A percentile compares a stretch with the other conserved stretches of the same genome.
Conservation (phyloP, 2,888 invertebrate species). For the Scrobipalpa costella region DNA sequence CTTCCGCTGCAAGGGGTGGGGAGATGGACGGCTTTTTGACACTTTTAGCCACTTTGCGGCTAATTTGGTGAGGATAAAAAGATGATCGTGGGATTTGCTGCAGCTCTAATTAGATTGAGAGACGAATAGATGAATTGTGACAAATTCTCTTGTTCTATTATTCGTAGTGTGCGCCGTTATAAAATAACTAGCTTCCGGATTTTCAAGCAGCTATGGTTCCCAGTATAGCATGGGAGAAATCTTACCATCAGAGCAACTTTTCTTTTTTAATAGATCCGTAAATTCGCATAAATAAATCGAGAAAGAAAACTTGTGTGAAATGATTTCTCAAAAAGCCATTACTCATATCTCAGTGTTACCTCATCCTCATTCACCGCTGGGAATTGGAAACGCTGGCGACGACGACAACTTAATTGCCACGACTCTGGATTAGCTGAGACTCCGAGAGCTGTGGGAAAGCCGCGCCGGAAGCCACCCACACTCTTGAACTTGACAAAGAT, state of each 20-base stretch:
- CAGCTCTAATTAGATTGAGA: neutral
- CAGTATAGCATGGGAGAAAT: too few relatives aligned
- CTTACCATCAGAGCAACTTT: too few relatives aligned
- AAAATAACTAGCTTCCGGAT: too few relatives aligned
- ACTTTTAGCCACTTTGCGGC: constrained; percentile 35
- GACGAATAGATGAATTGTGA: too few relatives aligned
- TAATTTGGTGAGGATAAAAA: neutral
- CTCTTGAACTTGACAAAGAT: constrained; percentile 23
- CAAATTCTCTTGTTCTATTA: too few relatives aligned
- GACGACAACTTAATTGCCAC: constrained; percentile 46
- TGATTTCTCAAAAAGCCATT: neutral
- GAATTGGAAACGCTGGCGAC: neutral
- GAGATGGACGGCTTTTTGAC: constrained; percentile 47
- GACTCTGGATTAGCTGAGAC: constrained; percentile 45
- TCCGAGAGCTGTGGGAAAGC: constrained; percentile 47
- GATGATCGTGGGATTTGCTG: neutral
- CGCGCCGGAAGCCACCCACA: constrained; percentile 24
- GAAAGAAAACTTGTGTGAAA: neutral
- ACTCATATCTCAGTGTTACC: neutral
- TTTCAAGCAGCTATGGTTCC: too few relatives aligned
- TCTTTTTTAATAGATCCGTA: too few relatives aligned
- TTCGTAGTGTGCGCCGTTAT: too few relatives aligned
- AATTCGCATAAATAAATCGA: neutral
- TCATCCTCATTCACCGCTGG: neutral
- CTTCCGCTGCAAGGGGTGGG: constrained; percentile 70